Conservation (phyloP, 1,140 invertebrate species). For the Apis laboriosa region DNA sequence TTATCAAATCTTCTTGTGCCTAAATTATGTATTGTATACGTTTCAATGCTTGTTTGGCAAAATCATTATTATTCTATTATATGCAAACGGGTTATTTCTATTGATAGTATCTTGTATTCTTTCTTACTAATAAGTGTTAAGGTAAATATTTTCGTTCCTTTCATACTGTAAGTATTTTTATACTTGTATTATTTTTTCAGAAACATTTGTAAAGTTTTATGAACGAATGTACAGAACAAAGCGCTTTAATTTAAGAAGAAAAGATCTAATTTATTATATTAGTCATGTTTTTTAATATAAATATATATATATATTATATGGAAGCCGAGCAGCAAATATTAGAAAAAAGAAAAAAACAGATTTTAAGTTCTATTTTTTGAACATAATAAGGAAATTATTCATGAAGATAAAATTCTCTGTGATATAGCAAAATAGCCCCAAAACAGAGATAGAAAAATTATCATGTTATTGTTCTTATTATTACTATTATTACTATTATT, state of each 20-base stretch:
- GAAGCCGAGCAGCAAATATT: constrained; percentile 50
- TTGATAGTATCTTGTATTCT: constrained; percentile 49
- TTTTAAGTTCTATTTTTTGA: constrained; percentile 44
- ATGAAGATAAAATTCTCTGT: constrained; percentile 73
- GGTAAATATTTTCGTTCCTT: constrained; percentile 66
- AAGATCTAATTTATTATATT: constrained; percentile 75
- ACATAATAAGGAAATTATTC: constrained; percentile 27
- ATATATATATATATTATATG: background rate
- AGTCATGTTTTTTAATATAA: constrained; percentile 67
- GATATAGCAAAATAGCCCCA: constrained; percentile 73
- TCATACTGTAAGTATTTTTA: constrained; percentile 74
- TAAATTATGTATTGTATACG: constrained; percentile 32
- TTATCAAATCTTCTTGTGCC: constrained; percentile 48
- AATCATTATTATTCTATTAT: background rate
- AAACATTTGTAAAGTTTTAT: constrained; percentile 68
- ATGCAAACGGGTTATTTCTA: constrained; percentile 50
- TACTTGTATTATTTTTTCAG: constrained; percentile 74
- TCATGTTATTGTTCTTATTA: constrained; percentile 64
- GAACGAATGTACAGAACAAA: constrained; percentile 66
- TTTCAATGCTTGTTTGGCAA: constrained; percentile 49
- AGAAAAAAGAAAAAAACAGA: constrained; percentile 1
- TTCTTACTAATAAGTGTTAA: constrained; percentile 55
- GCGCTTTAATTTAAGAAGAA: constrained; percentile 67
- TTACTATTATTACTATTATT: constrained; percentile 60
- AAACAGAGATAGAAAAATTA: constrained; percentile 72